Conservation (phyloP, 2,888 invertebrate genomes). For the Thecocarcelia acutangulata region DNA sequence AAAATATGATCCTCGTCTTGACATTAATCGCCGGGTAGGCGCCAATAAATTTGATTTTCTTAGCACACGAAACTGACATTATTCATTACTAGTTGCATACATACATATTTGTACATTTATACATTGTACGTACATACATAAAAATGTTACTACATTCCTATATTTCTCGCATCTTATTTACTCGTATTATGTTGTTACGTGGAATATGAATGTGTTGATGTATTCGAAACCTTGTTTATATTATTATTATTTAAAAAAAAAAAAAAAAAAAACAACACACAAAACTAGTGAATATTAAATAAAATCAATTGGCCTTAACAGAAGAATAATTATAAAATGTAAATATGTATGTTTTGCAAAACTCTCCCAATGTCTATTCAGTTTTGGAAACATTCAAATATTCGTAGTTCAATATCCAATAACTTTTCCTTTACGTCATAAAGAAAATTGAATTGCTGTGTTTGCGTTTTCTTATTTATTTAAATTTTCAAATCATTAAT, state of each 20-base stretch:
- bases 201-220: neutral
- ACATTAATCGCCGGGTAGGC: conserved; percentile 79
- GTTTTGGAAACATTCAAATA: conserved; percentile 37
- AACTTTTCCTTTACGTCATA: conserved; percentile 35
- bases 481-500: neutral
- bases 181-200: neutral
- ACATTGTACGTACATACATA: neutral
- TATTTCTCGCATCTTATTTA: too few species aligned
- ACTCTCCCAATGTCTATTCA: conserved; percentile 58
- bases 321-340: conserved; percentile 9
- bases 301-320: conserved; percentile 7
- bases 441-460: conserved; percentile 11
- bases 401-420: conserved; percentile 34
- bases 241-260: conserved; percentile 7
- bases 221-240: conserved; percentile 12
- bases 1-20: conserved; percentile 77
- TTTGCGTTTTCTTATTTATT: conserved; percentile 1
- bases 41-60: conserved; percentile 56
- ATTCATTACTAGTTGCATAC: conserved; percentile 5
- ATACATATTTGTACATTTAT: conserved; percentile 15
- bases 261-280: too few species aligned
- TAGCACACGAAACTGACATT: conserved; percentile 18
- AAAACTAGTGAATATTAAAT: too few species aligned
- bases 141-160: too few species aligned
- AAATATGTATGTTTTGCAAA: conserved; percentile 51